Evolutionary conservation across 2,888 invertebrate genomes (phyloP), one percentile per base, ranked within the genome.

Genomic region (Euplexia lucipara): DNA sequence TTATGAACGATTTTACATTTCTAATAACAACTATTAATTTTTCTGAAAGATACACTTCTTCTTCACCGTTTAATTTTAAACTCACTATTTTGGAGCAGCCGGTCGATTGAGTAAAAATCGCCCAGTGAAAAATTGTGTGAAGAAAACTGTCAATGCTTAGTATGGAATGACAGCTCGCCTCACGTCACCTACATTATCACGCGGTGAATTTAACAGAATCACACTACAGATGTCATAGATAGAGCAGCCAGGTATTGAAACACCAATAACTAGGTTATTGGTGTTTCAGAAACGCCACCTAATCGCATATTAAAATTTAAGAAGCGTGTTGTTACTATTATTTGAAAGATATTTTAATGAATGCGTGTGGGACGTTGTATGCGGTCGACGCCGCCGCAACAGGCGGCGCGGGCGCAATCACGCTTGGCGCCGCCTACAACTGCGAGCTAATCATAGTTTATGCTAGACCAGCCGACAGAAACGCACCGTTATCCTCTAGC

Each of bases 391-490:
- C 67, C 56, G 45, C 62, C 73, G 75, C 75, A 75, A 30, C 70
- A 48, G 44, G 65, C 54, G 56, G 64, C 64, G 49, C 73, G 48
- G 54, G 54, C 54, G 79, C 70, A 74, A 77, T 79, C 77, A 74
- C 59, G 80, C 63, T 74, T 65, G 56, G 78, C 80, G 78, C 81
- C 81, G 81, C 81, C 81, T 78, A 81, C 81, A 66, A 69, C 64
- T 53, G 52, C 76, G 53, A 58, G 67, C 75, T 81, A 81, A 79
- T 79, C 81, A 78, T 78, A 81, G 75, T 75, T 79, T 79, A 81
- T 79, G 79, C 64, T 75, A 72, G 66, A 78, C 66, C 68, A 67
- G 70, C 58, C 60, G 70, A 53, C 61, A 71, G 61, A 70, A 70
- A 64, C 64, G 47, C 74, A 80, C 80, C 74, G 80, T 80, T 80